Evolutionary conservation across 2,113 vertebrate genomes (phyloP).

Genomic region (Heptranchias perlo): DNA sequence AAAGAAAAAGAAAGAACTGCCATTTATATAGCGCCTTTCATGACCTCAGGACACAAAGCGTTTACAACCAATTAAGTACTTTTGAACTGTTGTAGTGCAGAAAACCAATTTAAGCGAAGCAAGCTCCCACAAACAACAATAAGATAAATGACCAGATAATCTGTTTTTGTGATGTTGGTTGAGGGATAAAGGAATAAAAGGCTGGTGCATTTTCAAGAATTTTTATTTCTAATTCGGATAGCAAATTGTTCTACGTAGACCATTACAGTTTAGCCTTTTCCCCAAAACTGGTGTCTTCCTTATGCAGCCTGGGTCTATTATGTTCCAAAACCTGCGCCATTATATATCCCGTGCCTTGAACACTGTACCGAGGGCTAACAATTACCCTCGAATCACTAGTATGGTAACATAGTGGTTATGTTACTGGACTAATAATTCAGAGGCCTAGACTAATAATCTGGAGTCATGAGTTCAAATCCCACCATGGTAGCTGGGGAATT

Average conservation of each 20-base stretch:
- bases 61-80: background rate
- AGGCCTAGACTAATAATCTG: too few relatives aligned
- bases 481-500: too few relatives aligned
- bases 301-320: too few relatives aligned
- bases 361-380: background rate
- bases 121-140: background rate
- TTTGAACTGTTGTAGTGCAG: background rate
- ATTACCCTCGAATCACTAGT: background rate
- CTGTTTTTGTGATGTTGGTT: background rate
- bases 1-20: background rate
- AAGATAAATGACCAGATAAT: background rate
- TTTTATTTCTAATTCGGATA: background rate
- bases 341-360: background rate
- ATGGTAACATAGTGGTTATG: too few relatives aligned
- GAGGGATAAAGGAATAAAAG: background rate
- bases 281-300: background rate
- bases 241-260: background rate
- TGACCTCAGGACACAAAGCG: background rate
- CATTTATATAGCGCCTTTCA: background rate
- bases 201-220: background rate
- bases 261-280: background rate
- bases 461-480: too few relatives aligned
- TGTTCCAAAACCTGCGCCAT: background rate
- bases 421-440: too few relatives aligned
- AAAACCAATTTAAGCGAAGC: background rate